Percentiles rank a stretch among this genome's conserved stretches.
Conservation (phyloP, 2,113 vertebrate species). For the Poeciliopsis retropinna region DNA sequence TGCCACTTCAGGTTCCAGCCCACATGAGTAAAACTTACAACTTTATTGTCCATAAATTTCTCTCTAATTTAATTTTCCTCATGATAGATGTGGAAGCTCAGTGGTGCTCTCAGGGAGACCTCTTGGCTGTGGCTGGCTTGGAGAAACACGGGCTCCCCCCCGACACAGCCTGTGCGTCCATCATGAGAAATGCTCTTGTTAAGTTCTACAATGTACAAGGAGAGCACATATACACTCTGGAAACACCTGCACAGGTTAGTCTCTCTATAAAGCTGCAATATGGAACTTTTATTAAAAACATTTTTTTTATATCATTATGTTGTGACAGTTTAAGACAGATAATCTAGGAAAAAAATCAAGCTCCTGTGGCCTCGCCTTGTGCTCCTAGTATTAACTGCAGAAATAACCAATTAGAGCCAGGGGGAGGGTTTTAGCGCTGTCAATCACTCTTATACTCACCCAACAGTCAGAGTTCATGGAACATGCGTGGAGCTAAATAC, state of each 20-base stretch:
- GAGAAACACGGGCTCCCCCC: slow-evolving; percentile 86
- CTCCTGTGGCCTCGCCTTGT: too few relatives aligned
- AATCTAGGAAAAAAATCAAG: too few relatives aligned
- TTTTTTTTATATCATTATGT: too few relatives aligned
- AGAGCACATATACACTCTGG: slow-evolving; percentile 97
- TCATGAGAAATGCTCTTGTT: slow-evolving; percentile 90
- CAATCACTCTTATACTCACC: too few relatives aligned
- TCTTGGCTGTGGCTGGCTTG: slow-evolving; percentile 96
- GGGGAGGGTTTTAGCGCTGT: too few relatives aligned
- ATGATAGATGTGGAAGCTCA: slow-evolving; percentile 91
- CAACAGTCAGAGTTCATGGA: too few relatives aligned
- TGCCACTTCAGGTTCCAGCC: neutral
- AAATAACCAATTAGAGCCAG: too few relatives aligned
- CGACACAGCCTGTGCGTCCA: slow-evolving; percentile 83
- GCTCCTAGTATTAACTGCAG: too few relatives aligned
- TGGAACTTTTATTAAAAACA: neutral
- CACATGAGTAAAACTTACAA: neutral
- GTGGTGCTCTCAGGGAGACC: slow-evolving; percentile 98
- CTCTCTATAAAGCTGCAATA: neutral
- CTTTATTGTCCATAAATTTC: neutral
- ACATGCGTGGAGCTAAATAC: too few relatives aligned
- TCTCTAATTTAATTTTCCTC: slow-evolving; percentile 9
- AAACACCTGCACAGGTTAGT: slow-evolving; percentile 93
- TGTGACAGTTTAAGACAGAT: too few relatives aligned
- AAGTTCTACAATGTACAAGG: slow-evolving; percentile 98